Base-by-base conservation (phyloP, 2,113 vertebrate species). In the Thalassoma bifasciatum region DNA sequence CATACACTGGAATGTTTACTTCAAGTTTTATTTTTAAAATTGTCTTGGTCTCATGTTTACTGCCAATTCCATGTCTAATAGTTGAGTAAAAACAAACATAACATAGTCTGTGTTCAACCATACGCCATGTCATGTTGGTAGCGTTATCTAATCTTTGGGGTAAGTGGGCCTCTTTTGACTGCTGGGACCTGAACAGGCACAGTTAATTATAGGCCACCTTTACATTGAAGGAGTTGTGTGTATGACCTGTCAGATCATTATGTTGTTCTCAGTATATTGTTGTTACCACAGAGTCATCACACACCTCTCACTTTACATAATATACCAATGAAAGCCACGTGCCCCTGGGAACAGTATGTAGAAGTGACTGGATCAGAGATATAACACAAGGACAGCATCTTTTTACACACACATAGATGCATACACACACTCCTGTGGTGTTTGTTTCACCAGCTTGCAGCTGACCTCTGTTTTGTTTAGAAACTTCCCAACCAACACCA, bases 391-490 rank as follows among this genome's bases (percentile, higher is more conserved):
- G 1, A 63, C 17, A 70, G 22, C 26, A 57, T 37, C 21, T 68
- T 26, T 11, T 12, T 22, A 60, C 56, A 57, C 50, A 42, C 46
- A 42, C 8, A n/a, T 70, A 68, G 30, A 30, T 6, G 6, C 30
- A 30, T 6, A 60, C 46, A 42, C 8, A n/a, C 73, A 68, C 68
- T 67, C 34, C 42, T 74, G 70, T 34, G 37, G 74, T 74, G 57
- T 77, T 60, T 63, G n/a, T 72, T 53, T 60, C 52, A 46, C 52
- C 61, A 71, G 72, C 70, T 42, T 68, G 66, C 46, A 26, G 65
- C 75, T 72, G 53, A 85, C 80, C 72, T 82, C 46, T 85, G 66
- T 75, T 86, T 86, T 85, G 59, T 79, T 76, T 85, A 72, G 58
- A 82, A 81, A 72, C 38, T 36, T 82, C 68, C 76, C 64, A 22